These are phyloP conservation scores for Sebastes elongatus DNA, from an alignment of 2,797 vertebrate species.

Conservation along the genomic window DNA sequence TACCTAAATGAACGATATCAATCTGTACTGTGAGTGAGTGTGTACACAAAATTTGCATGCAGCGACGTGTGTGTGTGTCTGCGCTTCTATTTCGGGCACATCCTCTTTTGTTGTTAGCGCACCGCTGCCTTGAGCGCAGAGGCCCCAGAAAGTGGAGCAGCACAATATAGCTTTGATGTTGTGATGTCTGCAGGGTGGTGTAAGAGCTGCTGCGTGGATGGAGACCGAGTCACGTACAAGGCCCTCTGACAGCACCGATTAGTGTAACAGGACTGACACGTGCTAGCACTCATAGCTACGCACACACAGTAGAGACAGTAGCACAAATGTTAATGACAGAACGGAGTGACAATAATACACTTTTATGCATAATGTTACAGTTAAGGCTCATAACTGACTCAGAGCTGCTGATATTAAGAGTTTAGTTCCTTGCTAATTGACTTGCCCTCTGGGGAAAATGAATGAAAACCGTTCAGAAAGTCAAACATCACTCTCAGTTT, in stretches of 20 bases:
- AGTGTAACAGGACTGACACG: slow-evolving; percentile 21
- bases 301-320: neutral
- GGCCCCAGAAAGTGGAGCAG: slow-evolving; percentile 64
- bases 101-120: slow-evolving; percentile 50
- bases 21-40: neutral
- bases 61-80: neutral
- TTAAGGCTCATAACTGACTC: neutral
- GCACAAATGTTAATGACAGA: slow-evolving; percentile 1
- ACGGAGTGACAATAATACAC: neutral
- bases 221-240: neutral
- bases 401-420: neutral
- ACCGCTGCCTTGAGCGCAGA: slow-evolving; percentile 45
- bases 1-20: neutral
- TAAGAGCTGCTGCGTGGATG: slow-evolving; percentile 19
- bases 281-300: slow-evolving; percentile 3
- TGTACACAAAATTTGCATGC: slow-evolving; percentile 30
- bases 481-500: neutral
- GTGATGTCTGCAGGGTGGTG: slow-evolving; percentile 50
- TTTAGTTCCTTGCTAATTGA: neutral
- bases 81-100: slow-evolving; percentile 54
- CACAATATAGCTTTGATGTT: slow-evolving; percentile 62
- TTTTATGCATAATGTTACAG: neutral
- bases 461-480: neutral
- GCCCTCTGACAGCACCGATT: slow-evolving; percentile 50
- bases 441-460: neutral